Base-by-base conservation (phyloP, 2,113 vertebrate genomes). In the Nymphicus hollandicus region DNA sequence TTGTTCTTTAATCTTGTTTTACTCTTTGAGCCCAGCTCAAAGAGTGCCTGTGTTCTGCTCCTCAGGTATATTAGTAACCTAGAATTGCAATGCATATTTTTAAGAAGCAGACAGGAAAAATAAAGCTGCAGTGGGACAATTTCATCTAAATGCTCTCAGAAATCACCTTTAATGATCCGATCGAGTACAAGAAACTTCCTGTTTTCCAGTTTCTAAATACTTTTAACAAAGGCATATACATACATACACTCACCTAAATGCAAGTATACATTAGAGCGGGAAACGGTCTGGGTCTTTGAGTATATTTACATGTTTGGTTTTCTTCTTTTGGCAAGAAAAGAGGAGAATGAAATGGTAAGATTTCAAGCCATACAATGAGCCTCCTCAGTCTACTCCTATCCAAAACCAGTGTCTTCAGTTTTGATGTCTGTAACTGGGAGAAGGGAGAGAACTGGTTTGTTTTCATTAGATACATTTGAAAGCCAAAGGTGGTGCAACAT, bases 121-220 rank as follows among this genome's bases (percentile, higher is more conserved):
- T 49, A 97, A 95, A 95, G 66, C 88, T 97, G 53, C 63, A 91
- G 94, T 77, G 24, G 81, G 92, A 53, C 55, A 66, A 46, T 82
- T 92, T 89, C 63, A 71, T 68, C 92, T 96, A 90, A 98, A 97
- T 97, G 88, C 55, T 97, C 91, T 94, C 95, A 95, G 41, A 55
- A 76, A 29, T 66, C 56, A 33, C 81, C 81, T 95, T 95, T 76
- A 87, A 64, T 95, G 74, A 94, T 86, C 81, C 70, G 33, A n/a
- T 84, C 95, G 86, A 74, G 69, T 29, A 18, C 8, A 82, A 83
- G 52, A 96, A 95, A 88, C 19, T 80, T 56, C 41, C n/a, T 49
- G 43, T 73, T 82, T 91, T 91, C 77, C 80, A 83, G 74, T 82
- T 71, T 86, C 49, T 74, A 47, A 66, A 56, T 43, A n/a, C 9